Evolutionary conservation across 2,888 invertebrate genomes (phyloP), one percentile per base, ranked within the genome.

Genomic region (Chironomus tentans): DNA sequence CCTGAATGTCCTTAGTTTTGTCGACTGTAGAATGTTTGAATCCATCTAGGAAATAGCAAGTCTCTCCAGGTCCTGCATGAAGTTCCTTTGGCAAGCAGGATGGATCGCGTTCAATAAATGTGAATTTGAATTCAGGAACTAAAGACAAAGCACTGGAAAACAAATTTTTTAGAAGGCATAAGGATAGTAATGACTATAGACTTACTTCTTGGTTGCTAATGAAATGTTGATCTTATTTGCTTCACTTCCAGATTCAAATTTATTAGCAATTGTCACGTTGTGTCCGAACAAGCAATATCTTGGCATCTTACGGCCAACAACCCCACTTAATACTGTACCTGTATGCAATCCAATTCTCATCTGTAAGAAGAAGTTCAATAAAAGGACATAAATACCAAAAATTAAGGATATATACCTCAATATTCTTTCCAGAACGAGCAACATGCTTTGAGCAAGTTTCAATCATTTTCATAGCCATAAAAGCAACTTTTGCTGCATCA

Each of bases 401-500:
- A 3, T 3, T 24, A 24, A 3, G 22, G 24, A 48, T 68, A 68
- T n/a, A 61, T 84, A 94, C 94, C 88, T 91, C 90, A 79, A 97
- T 95, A 71, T 94, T 94, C 82, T 95, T 91, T 2, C 96, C 96
- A 81, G 96, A 93, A 80, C 95, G 97, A 0, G 97, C 94, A 78
- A 91, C 89, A 82, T 96, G 95, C 79, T 90, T 88, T 1, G 91
- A 89, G 81, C 97, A 96, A 0, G 93, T 93, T 80, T 93, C 91
- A 77, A 97, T 94, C 97, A 97, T 97, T 81, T 92, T 92, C 79
- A 97, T 83, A 0, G 94, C 94, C 97, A 97, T 97, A 96, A 96
- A 97, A 2, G 95, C 94, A 62, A 96, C 95, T 84, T 96, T 95
- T 79, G 94, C 93, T 21, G 97, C 96, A 82, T 97, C 97, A 76